Conservation (phyloP, 2,888 invertebrate species). For the Euproctis similis region DNA sequence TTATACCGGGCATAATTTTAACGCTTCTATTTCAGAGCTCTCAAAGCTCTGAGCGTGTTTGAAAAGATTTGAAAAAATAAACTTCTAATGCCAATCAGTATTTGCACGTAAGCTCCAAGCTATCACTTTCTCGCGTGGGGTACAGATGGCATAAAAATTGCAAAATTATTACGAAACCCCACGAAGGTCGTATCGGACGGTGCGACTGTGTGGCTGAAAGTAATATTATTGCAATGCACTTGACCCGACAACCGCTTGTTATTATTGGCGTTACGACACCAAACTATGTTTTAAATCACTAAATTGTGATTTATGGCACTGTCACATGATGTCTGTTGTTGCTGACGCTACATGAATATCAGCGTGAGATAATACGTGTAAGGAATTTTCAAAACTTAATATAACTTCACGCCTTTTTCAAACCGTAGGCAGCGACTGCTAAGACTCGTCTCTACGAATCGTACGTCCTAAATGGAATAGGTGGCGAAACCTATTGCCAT, state of each 20-base stretch:
- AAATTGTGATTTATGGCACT: slow-evolving; percentile 5
- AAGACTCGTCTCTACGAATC: neutral
- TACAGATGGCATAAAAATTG: slow-evolving; percentile 2
- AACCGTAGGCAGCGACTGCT: neutral
- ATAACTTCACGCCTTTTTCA: no score
- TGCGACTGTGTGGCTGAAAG: slow-evolving; percentile 22
- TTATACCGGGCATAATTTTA: no score
- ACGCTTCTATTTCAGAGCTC: no score
- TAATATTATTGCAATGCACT: slow-evolving; percentile 31
- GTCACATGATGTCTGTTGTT: no score
- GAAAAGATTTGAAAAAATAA: no score
- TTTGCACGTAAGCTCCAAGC: no score
- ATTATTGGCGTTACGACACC: slow-evolving; percentile 14
- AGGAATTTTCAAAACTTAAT: slow-evolving; percentile 11
- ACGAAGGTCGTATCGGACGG: slow-evolving; percentile 13
- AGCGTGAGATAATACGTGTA: slow-evolving; percentile 13
- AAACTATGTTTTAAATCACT: slow-evolving; percentile 9
- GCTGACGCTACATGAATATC: no score
- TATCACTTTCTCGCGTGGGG: slow-evolving; percentile 2
- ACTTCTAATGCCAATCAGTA: no score
- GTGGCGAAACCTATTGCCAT: no score
- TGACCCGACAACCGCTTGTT: slow-evolving; percentile 28
- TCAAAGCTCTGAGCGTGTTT: no score
- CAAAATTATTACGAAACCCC: slow-evolving; percentile 2
- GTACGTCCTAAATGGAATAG: neutral